Evolutionary conservation across 2,113 vertebrate species (phyloP).

Genomic region (Promerops cafer): DNA sequence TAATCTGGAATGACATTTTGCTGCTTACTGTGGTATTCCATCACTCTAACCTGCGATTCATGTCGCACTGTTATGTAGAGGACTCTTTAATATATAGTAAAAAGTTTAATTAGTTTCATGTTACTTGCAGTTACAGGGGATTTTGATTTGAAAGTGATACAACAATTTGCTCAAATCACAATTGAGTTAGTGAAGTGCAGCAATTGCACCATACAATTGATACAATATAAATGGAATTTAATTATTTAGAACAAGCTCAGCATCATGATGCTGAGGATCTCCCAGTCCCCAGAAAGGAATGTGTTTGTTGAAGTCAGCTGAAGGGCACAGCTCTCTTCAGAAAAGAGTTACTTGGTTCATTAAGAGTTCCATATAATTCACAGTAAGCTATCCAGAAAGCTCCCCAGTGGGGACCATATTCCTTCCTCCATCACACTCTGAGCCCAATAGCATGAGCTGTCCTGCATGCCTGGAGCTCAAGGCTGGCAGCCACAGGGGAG

Average conservation of each 20-base stretch:
- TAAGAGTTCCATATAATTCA: neutral
- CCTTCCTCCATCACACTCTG: neutral
- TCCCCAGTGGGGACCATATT: accelerated
- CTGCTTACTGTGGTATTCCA: no score
- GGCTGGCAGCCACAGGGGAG: accelerated
- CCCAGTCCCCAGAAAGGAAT: neutral
- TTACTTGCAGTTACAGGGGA: neutral
- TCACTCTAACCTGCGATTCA: no score
- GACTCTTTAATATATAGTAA: neutral
- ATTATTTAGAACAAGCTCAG: neutral
- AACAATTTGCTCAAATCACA: neutral
- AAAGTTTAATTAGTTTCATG: neutral
- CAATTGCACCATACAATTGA: neutral
- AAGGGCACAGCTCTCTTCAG: neutral
- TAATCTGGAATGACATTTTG: no score
- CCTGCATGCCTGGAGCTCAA: accelerated
- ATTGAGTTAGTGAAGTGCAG: neutral
- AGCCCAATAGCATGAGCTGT: neutral
- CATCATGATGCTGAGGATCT: neutral
- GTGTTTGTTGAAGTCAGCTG: neutral
- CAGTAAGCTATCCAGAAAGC: neutral
- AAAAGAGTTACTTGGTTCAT: neutral
- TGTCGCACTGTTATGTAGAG: no score
- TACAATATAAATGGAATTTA: neutral
- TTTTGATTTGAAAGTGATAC: neutral